Evolutionary conservation across 2,113 vertebrate genomes (phyloP), one percentile per base, ranked within the genome.

Genomic region (Capreolus pygargus): DNA sequence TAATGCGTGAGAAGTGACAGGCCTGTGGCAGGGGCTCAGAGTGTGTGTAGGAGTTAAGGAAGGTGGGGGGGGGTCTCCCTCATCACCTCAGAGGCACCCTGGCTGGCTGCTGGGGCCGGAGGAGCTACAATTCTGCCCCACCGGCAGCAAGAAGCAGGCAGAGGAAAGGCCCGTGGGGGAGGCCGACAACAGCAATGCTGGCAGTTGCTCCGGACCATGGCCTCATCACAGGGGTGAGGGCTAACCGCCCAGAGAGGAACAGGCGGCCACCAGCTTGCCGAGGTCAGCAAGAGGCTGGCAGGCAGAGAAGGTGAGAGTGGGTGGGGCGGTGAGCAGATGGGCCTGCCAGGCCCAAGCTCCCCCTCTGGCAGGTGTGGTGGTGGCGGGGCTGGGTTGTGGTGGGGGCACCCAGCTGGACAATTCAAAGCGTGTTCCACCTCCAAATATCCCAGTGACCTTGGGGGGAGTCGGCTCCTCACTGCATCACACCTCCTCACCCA

Each of bases 371-470:
- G 78, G 21, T 0, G 1, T 78, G 58, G 57, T 17, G 15, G 13
- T n/a, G 19, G 30, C 2, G 1, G 50, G 50, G 30, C 36, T 43
- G 21, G 33, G 43, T 27, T 47, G 57, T 0, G 43, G 19, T 57
- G 47, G 52, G 83, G 21, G 47, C 13, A 39, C 50, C 55, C 43
- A 30, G 33, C 50, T 88, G 89, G 58, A 60, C 83, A 64, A 16
- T 84, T 78, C 36, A 96, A 55, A 93, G 70, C 23, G 45, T 23
- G 36, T 60, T 83, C 64, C 23, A 76, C 78, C 52, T 83, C 17
- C 61, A 91, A 74, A 89, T 84, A 57, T 79, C 78, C 85, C 45
- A 54, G 70, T 94, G 98, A 98, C 98, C 98, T 98, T 98, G 98
- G 89, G 21, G 21, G 17, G 52, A 86, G 45, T 92, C 81, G 50